These are phyloP conservation scores for Polydrusus tereticollis DNA, from an alignment of 2,888 invertebrate genomes.

Conservation along the genomic window DNA sequence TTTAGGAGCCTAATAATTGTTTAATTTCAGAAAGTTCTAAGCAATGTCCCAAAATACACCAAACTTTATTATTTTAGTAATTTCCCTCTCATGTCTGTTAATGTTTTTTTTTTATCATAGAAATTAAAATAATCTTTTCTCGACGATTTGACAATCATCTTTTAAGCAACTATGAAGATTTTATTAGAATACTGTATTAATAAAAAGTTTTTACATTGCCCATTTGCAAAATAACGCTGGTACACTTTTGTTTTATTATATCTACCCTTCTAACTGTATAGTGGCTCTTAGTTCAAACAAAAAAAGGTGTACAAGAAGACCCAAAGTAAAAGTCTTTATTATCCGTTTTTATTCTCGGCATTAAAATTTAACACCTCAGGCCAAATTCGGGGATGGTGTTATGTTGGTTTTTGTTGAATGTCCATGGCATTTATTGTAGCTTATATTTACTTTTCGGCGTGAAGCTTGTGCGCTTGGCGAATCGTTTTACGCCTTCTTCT, in stretches of 20 bases:
- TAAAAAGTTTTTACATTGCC: neutral
- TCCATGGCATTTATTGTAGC: constrained; percentile 22
- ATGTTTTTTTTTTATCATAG: too few relatives aligned
- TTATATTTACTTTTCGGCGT: constrained; percentile 6
- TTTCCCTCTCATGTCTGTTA: too few relatives aligned
- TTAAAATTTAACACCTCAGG: neutral
- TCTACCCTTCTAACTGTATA: neutral
- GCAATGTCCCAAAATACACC: too few relatives aligned
- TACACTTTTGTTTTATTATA: neutral
- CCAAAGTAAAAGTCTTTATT: constrained; percentile 3
- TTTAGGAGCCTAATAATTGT: too few relatives aligned
- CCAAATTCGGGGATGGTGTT: constrained; percentile 13
- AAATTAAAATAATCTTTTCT: neutral
- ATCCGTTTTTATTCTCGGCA: constrained; percentile 6
- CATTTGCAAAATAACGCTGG: neutral
- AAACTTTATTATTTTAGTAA: too few relatives aligned
- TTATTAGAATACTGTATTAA: neutral
- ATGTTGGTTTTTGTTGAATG: constrained; percentile 20
- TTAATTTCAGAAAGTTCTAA: too few relatives aligned
- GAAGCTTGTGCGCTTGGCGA: constrained; percentile 11
- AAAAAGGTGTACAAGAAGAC: neutral
- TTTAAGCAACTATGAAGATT: neutral
- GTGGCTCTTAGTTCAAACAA: neutral
- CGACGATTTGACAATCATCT: neutral
- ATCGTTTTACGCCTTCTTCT: constrained; percentile 8